phyloP scores from a whole-genome alignment of 2,888 invertebrate species.

The Apoda limacodes region DNA sequence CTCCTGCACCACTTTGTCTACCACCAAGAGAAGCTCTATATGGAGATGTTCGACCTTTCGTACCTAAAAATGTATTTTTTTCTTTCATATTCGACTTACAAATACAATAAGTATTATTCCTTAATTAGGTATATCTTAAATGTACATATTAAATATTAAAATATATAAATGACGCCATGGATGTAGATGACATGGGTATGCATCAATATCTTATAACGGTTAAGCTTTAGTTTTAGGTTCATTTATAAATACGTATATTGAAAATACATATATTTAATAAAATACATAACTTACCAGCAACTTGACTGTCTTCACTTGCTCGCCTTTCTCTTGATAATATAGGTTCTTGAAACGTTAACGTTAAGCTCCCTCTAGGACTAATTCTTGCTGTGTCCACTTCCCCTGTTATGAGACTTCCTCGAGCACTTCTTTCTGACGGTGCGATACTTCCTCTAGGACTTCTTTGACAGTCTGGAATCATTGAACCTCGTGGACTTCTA shows the following conservation, averaged over 20 bases:
- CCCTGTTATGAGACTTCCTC: conserved; percentile 50
- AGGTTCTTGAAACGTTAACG: conserved; percentile 73
- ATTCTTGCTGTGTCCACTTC: conserved; percentile 47
- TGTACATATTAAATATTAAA: not conserved
- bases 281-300: conserved; percentile 63
- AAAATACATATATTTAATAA: too few relatives aligned
- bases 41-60: conserved; percentile 68
- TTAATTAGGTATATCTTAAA: too few relatives aligned
- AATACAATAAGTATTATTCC: too few relatives aligned
- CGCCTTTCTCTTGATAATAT: conserved; percentile 64
- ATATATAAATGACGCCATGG: conserved; percentile 1
- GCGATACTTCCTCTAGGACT: conserved; percentile 74
- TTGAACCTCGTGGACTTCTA: conserved; percentile 69
- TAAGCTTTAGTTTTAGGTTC: too few relatives aligned
- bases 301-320: conserved; percentile 70
- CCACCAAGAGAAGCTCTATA: conserved; percentile 67
- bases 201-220: too few relatives aligned
- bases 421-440: conserved; percentile 58
- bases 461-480: conserved; percentile 68
- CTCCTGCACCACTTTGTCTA: conserved; percentile 48
- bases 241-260: too few relatives aligned
- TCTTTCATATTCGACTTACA: not conserved
- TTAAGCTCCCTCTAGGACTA: conserved; percentile 71
- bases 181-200: too few relatives aligned
- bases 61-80: conserved; percentile 28